phyloP scores from a whole-genome alignment of 2,888 invertebrate genomes.

The Pedicia rivosa region DNA sequence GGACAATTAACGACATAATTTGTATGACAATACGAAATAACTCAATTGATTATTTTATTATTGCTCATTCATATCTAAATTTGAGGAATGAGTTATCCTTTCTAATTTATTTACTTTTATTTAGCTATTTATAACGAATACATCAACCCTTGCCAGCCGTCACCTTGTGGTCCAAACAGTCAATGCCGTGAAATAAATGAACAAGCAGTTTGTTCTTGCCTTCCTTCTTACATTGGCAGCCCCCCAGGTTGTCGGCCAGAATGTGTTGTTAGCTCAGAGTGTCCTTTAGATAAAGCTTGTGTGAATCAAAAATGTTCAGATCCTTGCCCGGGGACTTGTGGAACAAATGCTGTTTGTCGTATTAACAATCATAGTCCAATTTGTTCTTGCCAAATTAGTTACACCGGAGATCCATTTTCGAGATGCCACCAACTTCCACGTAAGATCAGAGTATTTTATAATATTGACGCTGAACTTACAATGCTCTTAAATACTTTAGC shows the following conservation, averaged over 20 bases:
- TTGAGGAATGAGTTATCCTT: no score
- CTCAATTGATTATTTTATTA: no score
- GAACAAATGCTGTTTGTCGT: slow-evolving; percentile 48
- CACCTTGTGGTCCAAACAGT: slow-evolving; percentile 50
- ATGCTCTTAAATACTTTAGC: slow-evolving; percentile 5
- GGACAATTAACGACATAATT: no score
- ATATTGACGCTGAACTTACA: not conserved
- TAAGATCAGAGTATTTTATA: slow-evolving; percentile 16
- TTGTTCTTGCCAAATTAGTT: slow-evolving; percentile 51
- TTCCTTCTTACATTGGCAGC: slow-evolving; percentile 38
- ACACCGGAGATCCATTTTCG: slow-evolving; percentile 60
- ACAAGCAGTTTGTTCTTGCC: slow-evolving; percentile 44
- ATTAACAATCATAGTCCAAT: slow-evolving; percentile 63
- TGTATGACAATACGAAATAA: no score
- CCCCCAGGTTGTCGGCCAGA: slow-evolving; percentile 54
- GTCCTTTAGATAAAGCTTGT: slow-evolving; percentile 42
- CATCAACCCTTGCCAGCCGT: slow-evolving; percentile 41
- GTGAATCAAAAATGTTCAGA: slow-evolving; percentile 45
- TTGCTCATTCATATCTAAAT: no score
- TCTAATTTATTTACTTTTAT: no score
- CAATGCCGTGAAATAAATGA: slow-evolving; percentile 41
- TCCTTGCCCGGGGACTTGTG: slow-evolving; percentile 45
- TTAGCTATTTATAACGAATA: slow-evolving; percentile 24
- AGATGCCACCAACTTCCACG: slow-evolving; percentile 36
- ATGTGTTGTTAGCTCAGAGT: slow-evolving; percentile 47